Percentiles rank a stretch among this genome's conserved stretches.
Evolutionary conservation across 2,888 invertebrate genomes (phyloP).

Genomic region (Protophormia terraenovae): DNA sequence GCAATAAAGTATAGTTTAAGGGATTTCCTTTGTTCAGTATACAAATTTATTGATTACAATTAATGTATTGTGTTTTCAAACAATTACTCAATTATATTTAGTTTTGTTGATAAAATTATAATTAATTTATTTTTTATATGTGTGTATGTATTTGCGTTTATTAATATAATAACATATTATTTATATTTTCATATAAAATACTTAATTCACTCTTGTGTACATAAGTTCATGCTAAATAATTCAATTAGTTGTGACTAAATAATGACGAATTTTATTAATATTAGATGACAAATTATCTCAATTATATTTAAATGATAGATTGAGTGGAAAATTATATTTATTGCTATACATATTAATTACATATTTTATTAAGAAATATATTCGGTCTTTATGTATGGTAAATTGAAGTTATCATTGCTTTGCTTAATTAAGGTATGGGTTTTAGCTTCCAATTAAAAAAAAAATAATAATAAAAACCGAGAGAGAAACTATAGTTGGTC

Average conservation of each 20-base stretch:
- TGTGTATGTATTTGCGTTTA: background rate
- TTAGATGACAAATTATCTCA: background rate
- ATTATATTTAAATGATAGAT: background rate
- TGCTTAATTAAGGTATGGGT: no score
- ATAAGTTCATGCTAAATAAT: background rate
- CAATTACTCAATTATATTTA: background rate
- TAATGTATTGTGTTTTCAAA: background rate
- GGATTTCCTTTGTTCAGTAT: background rate
- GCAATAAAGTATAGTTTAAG: slow-evolving; percentile 37
- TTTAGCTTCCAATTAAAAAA: no score
- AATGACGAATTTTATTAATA: background rate
- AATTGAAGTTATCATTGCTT: no score
- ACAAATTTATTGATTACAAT: background rate
- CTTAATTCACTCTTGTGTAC: background rate
- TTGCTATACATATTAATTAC: no score
- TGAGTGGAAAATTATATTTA: background rate
- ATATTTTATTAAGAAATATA: no score
- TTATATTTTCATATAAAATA: background rate
- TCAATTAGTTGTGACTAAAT: background rate
- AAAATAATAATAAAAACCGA: no score
- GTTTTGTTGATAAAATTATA: slow-evolving; percentile 8
- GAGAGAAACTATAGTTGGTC: no score
- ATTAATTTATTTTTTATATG: slow-evolving; percentile 3
- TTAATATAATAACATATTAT: background rate
- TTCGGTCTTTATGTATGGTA: no score